Conservation (phyloP, 1,140 invertebrate genomes). For the Brachystomella parvula region DNA sequence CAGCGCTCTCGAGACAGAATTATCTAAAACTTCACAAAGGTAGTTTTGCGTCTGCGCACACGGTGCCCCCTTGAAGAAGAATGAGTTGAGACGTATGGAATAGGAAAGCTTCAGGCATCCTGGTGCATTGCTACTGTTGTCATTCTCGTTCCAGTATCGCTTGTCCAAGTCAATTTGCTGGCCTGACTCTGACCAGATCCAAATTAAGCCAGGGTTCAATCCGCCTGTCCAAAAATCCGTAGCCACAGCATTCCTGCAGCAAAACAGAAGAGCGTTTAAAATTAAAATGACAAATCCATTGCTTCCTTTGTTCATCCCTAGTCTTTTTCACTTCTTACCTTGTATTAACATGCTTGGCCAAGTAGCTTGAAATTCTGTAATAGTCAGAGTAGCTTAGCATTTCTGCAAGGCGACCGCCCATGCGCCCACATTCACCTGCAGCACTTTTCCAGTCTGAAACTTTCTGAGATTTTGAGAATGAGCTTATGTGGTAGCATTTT, state of each 20-base stretch:
- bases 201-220: constrained; percentile 36
- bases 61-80: constrained; percentile 32
- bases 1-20: constrained; percentile 33
- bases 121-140: constrained; percentile 34
- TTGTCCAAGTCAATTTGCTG: constrained; percentile 34
- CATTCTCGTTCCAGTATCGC: constrained; percentile 38
- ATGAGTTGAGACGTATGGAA: constrained; percentile 28
- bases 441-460: constrained; percentile 34
- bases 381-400: constrained; percentile 35
- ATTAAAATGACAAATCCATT: background rate
- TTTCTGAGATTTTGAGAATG: constrained; percentile 1
- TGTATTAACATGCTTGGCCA: constrained; percentile 22
- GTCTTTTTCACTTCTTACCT: constrained; percentile 10
- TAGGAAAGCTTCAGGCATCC: constrained; percentile 37
- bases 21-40: constrained; percentile 34
- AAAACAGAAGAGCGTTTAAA: background rate
- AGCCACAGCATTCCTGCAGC: constrained; percentile 16
- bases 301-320: background rate
- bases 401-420: constrained; percentile 31
- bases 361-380: constrained; percentile 23
- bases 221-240: constrained; percentile 37
- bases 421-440: constrained; percentile 25
- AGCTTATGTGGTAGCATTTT: constrained; percentile 35
- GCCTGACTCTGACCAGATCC: constrained; percentile 38
- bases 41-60: constrained; percentile 33